Evolutionary conservation across 2,797 vertebrate species (phyloP).

Genomic region (Crenuchus spilurus): DNA sequence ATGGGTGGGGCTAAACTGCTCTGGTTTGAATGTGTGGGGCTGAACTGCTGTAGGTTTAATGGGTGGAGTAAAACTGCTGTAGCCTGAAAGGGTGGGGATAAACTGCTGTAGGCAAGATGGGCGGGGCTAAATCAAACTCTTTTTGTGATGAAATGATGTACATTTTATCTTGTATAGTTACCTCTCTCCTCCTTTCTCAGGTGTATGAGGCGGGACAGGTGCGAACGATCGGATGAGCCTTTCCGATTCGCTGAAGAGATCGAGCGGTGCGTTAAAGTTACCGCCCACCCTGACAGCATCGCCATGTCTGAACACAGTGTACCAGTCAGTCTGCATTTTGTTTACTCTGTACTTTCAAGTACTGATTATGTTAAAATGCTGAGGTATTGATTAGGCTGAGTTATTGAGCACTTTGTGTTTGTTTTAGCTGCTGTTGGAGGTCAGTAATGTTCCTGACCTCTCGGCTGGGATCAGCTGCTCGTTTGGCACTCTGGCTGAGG

Average conservation of each 20-base stretch:
- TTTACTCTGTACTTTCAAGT: neutral
- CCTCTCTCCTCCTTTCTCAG: constrained; percentile 67
- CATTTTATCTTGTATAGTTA: too few relatives aligned
- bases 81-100: too few relatives aligned
- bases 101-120: too few relatives aligned
- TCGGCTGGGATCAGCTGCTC: constrained; percentile 86
- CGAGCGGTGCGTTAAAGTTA: constrained; percentile 84
- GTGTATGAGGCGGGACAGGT: constrained; percentile 89
- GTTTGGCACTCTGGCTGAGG: constrained; percentile 87
- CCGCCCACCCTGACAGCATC: constrained; percentile 90
- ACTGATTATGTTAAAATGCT: neutral
- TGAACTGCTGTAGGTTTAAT: too few relatives aligned
- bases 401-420: neutral
- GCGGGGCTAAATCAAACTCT: too few relatives aligned
- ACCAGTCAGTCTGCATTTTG: constrained; percentile 77
- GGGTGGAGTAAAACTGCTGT: too few relatives aligned
- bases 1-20: too few relatives aligned
- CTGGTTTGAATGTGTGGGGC: too few relatives aligned
- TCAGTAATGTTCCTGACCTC: constrained; percentile 90
- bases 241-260: constrained; percentile 86
- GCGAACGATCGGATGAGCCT: constrained; percentile 82
- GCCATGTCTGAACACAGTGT: constrained; percentile 89
- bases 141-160: too few relatives aligned
- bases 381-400: neutral
- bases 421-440: constrained; percentile 85